Evolutionary conservation across 1,140 invertebrate genomes (phyloP).

Genomic region (Leptinotarsa defecta): DNA sequence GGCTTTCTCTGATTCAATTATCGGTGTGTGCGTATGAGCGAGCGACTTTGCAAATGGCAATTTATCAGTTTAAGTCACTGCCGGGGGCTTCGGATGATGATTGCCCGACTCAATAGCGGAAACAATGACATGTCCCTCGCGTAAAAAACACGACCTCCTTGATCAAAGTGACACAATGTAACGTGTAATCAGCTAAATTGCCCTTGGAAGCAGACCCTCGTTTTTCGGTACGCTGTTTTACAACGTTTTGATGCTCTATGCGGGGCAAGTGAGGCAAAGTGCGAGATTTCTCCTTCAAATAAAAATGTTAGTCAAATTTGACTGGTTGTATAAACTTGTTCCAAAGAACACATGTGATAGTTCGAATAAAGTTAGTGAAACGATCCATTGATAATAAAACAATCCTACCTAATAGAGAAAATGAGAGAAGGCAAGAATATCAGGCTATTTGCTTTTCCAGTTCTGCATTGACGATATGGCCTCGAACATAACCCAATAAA

Average conservation of each 20-base stretch:
- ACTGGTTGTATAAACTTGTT: no score
- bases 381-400: no score
- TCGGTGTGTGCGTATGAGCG: constrained; percentile 1
- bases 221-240: constrained; percentile 22
- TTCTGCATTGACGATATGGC: no score
- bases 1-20: constrained; percentile 29
- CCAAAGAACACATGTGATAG: no score
- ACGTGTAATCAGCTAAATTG: constrained; percentile 50
- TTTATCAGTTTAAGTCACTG: constrained; percentile 30
- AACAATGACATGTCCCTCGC: constrained; percentile 46
- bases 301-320: no score
- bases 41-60: constrained; percentile 25
- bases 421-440: no score
- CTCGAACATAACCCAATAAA: no score
- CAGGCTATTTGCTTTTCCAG: no score
- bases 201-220: constrained; percentile 30
- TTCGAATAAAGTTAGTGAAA: no score
- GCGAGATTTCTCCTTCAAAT: no score
- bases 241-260: neutral
- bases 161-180: constrained; percentile 50
- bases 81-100: neutral
- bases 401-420: no score
- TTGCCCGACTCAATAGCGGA: constrained; percentile 34
- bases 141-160: constrained; percentile 49
- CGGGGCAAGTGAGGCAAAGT: neutral